Percentiles rank a stretch among this genome's conserved stretches.
These are phyloP conservation scores for Mechanitis messenoides DNA, from an alignment of 2,888 invertebrate species.

Conservation along the genomic window DNA sequence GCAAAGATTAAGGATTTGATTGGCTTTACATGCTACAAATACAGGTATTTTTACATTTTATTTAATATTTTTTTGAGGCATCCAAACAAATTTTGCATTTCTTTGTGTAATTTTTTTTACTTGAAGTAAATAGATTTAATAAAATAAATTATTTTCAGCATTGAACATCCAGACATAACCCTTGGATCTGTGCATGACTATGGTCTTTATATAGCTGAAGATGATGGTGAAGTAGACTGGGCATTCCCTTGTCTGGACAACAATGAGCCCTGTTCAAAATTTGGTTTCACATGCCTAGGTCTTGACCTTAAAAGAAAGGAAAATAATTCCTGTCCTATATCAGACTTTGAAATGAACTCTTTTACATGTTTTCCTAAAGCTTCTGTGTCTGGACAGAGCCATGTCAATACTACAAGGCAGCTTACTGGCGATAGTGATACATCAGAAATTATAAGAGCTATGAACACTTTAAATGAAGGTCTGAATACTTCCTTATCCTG, in stretches of 20 bases:
- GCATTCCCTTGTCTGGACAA: conserved; percentile 95
- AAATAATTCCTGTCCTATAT: conserved; percentile 52
- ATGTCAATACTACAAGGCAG: conserved; percentile 55
- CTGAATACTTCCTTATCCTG: conserved; percentile 26
- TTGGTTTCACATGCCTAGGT: conserved; percentile 92
- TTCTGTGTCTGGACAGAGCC: conserved; percentile 54
- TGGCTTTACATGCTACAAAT: conserved; percentile 93
- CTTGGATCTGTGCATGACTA: conserved; percentile 83
- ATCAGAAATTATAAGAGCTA: conserved; percentile 62
- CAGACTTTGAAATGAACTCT: conserved; percentile 55
- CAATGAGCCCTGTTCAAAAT: conserved; percentile 92
- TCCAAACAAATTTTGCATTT: too few relatives aligned
- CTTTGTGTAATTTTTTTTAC: too few relatives aligned
- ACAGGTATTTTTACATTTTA: conserved; percentile 64
- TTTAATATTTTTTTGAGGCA: not conserved
- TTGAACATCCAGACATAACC: conserved; percentile 78
- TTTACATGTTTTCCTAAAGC: conserved; percentile 59
- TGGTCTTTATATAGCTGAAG: conserved; percentile 95
- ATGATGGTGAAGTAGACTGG: conserved; percentile 95
- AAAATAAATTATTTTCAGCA: conserved; percentile 55
- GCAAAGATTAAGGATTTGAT: conserved; percentile 94
- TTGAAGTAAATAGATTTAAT: not conserved
- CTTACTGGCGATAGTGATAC: conserved; percentile 68
- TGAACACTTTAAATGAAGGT: conserved; percentile 70
- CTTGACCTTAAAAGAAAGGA: conserved; percentile 80